phyloP scores from a whole-genome alignment of 2,888 invertebrate genomes.

The Agrotis puta region DNA sequence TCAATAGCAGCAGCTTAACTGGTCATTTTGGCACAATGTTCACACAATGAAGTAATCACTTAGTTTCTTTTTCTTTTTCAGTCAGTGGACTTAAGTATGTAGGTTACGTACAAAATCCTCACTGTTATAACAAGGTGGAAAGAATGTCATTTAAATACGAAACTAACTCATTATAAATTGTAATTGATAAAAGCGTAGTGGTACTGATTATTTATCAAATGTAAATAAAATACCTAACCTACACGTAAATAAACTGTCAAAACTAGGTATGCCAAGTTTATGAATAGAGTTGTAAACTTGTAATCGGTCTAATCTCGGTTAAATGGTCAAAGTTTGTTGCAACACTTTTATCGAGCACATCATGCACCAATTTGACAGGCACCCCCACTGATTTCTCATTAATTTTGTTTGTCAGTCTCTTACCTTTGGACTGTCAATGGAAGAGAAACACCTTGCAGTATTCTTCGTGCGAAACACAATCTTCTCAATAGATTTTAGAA shows the following conservation, averaged over 20 bases:
- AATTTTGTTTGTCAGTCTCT: slow-evolving; percentile 3
- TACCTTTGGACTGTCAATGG: slow-evolving; percentile 38
- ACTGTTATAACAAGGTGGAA: background rate
- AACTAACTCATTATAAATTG: background rate
- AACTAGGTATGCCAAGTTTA: no score
- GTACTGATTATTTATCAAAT: background rate
- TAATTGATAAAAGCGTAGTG: background rate
- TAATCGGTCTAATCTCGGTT: no score
- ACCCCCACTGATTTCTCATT: background rate
- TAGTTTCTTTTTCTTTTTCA: background rate
- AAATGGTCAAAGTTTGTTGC: slow-evolving; percentile 24
- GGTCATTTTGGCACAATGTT: background rate
- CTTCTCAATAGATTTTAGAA: slow-evolving; percentile 45
- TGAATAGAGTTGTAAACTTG: background rate
- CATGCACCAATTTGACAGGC: background rate
- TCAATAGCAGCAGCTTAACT: slow-evolving; percentile 7
- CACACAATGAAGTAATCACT: slow-evolving; percentile 7
- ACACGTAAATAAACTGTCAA: slow-evolving; percentile 5
- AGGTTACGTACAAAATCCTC: background rate
- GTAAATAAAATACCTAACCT: no score
- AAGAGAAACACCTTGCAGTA: slow-evolving; percentile 28
- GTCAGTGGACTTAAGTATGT: background rate
- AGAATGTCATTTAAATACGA: background rate
- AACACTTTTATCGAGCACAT: slow-evolving; percentile 10
- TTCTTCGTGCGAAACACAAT: slow-evolving; percentile 34